Conservation (phyloP, 23 tunicate genomes). For the Ciona savignyi region DNA sequence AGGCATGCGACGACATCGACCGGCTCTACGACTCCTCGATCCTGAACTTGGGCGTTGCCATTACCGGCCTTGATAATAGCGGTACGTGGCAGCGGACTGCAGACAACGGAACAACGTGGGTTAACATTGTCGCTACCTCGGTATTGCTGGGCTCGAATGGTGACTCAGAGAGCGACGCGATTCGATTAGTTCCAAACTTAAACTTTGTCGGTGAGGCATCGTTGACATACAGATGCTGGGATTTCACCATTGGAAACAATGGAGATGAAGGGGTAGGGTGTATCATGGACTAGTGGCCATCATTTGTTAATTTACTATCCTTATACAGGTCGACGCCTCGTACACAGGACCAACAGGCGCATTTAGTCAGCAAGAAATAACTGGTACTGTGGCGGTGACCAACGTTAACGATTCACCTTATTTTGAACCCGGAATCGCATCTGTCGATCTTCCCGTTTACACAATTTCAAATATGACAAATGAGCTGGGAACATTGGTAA, state of each 20-base stretch:
- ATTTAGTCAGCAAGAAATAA: slow-evolving; percentile 23
- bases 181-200: slow-evolving; percentile 22
- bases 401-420: slow-evolving; percentile 22
- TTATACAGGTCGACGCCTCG: slow-evolving; percentile 20
- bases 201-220: slow-evolving; percentile 15
- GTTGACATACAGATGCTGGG: slow-evolving; percentile 26
- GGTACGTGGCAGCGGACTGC: slow-evolving; percentile 25
- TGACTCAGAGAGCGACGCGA: not conserved
- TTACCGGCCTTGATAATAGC: slow-evolving; percentile 8
- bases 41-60: slow-evolving; percentile 24
- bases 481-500: slow-evolving; percentile 7
- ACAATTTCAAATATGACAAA: not conserved
- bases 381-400: slow-evolving; percentile 12
- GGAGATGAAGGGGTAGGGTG: slow-evolving; percentile 23
- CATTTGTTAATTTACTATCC: not conserved
- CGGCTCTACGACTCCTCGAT: not conserved
- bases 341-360: slow-evolving; percentile 17
- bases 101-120: slow-evolving; percentile 11
- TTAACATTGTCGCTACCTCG: not conserved
- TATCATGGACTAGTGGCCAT: not conserved
- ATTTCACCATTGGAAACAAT: slow-evolving; percentile 18
- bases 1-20: slow-evolving; percentile 33
- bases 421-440: not conserved
- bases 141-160: slow-evolving; percentile 28
- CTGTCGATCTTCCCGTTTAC: slow-evolving; percentile 17